These are phyloP conservation scores for Struthidea cinerea DNA, from an alignment of 2,113 vertebrate species.

Conservation along the genomic window DNA sequence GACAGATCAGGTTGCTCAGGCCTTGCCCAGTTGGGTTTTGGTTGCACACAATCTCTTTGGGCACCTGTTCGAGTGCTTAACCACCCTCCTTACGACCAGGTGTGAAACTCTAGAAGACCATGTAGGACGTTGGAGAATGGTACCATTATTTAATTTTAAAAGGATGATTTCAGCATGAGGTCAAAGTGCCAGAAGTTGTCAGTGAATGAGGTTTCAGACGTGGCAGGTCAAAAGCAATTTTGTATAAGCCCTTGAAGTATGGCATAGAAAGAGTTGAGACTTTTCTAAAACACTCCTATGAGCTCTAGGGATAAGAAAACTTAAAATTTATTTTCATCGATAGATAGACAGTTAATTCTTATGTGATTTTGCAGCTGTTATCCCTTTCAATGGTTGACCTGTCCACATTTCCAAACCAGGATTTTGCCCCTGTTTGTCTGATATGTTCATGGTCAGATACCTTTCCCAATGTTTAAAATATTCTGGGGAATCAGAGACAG, in stretches of 20 bases:
- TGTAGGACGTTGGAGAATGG: neutral
- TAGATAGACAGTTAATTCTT: neutral
- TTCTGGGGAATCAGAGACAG: neutral
- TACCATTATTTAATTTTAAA: neutral
- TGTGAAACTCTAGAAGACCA: fast-evolving
- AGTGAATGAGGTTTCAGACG: neutral
- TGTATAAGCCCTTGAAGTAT: neutral
- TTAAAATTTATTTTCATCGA: neutral
- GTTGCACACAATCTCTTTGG: neutral
- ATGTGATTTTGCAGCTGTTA: neutral
- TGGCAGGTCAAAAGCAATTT: neutral
- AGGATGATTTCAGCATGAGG: neutral
- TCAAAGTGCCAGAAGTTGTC: neutral
- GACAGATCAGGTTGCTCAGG: neutral
- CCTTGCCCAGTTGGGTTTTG: neutral
- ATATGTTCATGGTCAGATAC: neutral
- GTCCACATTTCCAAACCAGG: neutral
- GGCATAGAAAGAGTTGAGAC: neutral
- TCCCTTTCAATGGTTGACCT: neutral
- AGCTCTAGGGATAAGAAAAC: neutral
- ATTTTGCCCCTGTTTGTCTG: neutral
- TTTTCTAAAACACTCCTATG: neutral
- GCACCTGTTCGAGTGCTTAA: neutral
- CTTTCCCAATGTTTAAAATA: neutral
- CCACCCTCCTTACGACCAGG: neutral